These are phyloP conservation scores for Diploptera punctata DNA, from an alignment of 2,888 invertebrate species.

Conservation along the genomic window DNA sequence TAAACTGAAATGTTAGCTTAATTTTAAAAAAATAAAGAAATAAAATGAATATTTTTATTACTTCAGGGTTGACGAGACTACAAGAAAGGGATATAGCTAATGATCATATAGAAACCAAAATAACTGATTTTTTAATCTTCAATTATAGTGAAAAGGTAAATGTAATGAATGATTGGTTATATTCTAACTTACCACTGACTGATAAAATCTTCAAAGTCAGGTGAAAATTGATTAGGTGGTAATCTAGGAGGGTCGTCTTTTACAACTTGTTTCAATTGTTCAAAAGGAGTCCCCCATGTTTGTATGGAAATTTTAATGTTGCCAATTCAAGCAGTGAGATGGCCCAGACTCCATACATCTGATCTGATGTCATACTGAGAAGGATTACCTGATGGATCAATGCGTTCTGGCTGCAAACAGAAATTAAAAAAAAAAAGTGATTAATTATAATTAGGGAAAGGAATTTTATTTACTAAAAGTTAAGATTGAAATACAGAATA, in stretches of 20 bases:
- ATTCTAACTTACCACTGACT: constrained; percentile 77
- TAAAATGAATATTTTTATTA: too few species aligned
- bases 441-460: too few species aligned
- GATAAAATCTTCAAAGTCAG: constrained; percentile 90
- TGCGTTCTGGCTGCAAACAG: constrained; percentile 82
- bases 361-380: constrained; percentile 94
- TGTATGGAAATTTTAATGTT: constrained; percentile 94
- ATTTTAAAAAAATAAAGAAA: too few species aligned
- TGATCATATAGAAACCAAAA: too few species aligned
- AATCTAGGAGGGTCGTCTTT: constrained; percentile 88
- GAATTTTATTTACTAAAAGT: too few species aligned
- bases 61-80: too few species aligned
- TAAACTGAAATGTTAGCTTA: too few species aligned
- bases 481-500: too few species aligned
- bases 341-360: constrained; percentile 98
- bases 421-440: not conserved
- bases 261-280: constrained; percentile 97
- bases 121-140: too few species aligned
- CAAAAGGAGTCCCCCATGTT: constrained; percentile 96
- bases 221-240: constrained; percentile 77
- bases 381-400: constrained; percentile 88
- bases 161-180: too few species aligned
- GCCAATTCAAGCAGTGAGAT: constrained; percentile 96
- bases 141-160: too few species aligned
- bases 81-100: too few species aligned